Base-by-base conservation (phyloP, 2,888 invertebrate species). In the Philonicus albiceps region DNA sequence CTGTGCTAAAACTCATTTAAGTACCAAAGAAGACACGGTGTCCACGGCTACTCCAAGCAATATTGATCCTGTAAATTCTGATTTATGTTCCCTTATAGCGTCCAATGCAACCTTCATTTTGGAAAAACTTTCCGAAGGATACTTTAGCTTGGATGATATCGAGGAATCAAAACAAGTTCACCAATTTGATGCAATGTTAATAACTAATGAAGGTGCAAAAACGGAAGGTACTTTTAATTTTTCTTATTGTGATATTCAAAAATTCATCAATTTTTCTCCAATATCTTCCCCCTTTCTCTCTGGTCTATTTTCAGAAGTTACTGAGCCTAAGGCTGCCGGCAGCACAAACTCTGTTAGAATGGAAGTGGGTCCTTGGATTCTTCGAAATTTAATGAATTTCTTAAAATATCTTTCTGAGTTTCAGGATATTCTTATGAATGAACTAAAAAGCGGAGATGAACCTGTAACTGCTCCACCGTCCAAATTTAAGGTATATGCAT, bases 51-150 rank as follows among this genome's bases (percentile, higher is more conserved):
- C 3, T 37, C 22, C 37, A 22, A 34, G 40, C 37, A 22, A 6
- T 19, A 37, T 2, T 19, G 40, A 76, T 7, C 40, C 34, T n/a
- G 11, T 37, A n/a, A 37, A 76, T 40, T 76, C 43, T 76, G 40
- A 76, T 76, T 37, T 76, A 37, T 40, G 76, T 76, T 76, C 76
- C 34, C 76, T 76, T 76, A 40, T 40, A 76, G 76, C 34, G 4
- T 22, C 37, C 22, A 40, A 76, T 76, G 22, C 76, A 40, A 40
- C 22, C 27, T 64, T 64, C 1, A 64, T 64, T 11, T 64, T 64
- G 64, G 22, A 64, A 64, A 64, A 64, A 22, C 64, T 64, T 64
- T 64, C 64, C 27, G 22, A 64, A 27, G 64, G 64, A 64, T 64
- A 1, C 13, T 64, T 64, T 27, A 64, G 11, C 22, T 22, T 64